Conservation (phyloP, 2,888 invertebrate species). For the Sesia apiformis region DNA sequence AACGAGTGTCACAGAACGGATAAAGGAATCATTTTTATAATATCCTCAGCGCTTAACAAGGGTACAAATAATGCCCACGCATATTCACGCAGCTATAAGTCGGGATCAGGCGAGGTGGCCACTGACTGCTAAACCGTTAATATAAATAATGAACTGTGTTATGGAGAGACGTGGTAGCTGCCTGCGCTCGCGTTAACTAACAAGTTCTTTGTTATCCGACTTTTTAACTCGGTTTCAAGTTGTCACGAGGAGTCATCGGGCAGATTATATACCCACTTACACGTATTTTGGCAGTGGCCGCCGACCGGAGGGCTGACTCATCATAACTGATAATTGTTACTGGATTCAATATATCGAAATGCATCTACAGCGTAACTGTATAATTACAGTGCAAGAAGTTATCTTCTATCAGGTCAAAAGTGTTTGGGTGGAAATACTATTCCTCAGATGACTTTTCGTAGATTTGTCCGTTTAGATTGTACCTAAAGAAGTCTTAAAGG, state of each 20-base stretch:
- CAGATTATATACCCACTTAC: slow-evolving; percentile 2
- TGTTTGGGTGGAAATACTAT: no score
- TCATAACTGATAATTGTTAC: slow-evolving; percentile 16
- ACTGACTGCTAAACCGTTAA: slow-evolving; percentile 74
- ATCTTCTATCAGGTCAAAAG: background rate
- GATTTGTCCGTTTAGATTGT: no score
- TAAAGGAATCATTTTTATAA: slow-evolving; percentile 75
- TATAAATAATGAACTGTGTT: slow-evolving; percentile 74
- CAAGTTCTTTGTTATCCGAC: slow-evolving; percentile 52
- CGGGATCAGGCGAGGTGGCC: slow-evolving; percentile 54
- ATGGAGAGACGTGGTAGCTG: slow-evolving; percentile 56
- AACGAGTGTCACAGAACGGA: slow-evolving; percentile 70
- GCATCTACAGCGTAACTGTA: background rate
- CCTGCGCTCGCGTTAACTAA: slow-evolving; percentile 49
- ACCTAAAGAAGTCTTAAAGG: no score
- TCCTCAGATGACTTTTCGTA: no score
- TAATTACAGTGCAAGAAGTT: background rate
- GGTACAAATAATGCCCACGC: slow-evolving; percentile 73
- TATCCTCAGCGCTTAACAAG: slow-evolving; percentile 73
- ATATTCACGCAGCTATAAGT: slow-evolving; percentile 70
- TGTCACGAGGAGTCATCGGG: background rate
- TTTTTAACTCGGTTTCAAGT: slow-evolving; percentile 23
- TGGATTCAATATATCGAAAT: background rate
- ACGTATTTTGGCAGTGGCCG: slow-evolving; percentile 9
- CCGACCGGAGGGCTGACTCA: slow-evolving; percentile 38